These are phyloP conservation scores for Sciaenops ocellatus DNA, from an alignment of 2,797 vertebrate genomes.

Conservation along the genomic window DNA sequence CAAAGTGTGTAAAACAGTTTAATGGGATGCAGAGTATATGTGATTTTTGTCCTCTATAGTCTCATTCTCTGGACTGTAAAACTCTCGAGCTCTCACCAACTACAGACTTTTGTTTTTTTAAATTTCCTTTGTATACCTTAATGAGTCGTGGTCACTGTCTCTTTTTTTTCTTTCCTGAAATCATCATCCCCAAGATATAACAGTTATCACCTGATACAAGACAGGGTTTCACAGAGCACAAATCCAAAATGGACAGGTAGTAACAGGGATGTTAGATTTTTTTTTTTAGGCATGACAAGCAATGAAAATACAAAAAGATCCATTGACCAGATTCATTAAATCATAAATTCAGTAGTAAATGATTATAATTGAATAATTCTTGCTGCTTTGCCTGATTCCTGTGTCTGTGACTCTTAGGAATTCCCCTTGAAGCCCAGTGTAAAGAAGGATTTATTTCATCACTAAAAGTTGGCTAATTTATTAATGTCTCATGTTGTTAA, in stretches of 20 bases:
- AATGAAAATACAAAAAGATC: neutral
- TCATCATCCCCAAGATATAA: neutral
- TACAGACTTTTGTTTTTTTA: neutral
- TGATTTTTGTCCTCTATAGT: conserved; percentile 21
- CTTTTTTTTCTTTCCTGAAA: neutral
- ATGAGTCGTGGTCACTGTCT: neutral
- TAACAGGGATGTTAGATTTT: neutral
- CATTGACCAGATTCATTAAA: neutral
- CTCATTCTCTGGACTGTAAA: conserved; percentile 18
- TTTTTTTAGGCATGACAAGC: neutral
- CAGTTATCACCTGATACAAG: neutral
- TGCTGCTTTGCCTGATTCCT: conserved; percentile 10
- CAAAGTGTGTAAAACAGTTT: conserved; percentile 33
- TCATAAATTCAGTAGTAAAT: neutral
- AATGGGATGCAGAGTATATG: conserved; percentile 13
- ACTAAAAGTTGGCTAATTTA: conserved; percentile 59
- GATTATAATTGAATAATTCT: conserved; percentile 21
- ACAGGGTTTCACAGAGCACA: neutral
- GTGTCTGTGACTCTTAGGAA: conserved; percentile 4
- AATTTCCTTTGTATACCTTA: neutral
- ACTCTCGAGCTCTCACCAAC: conserved; percentile 10
- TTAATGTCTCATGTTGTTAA: conserved; percentile 69
- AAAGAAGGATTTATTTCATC: conserved; percentile 39
- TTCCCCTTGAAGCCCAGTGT: conserved; percentile 27
- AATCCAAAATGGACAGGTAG: neutral